phyloP scores from a whole-genome alignment of 2,113 vertebrate genomes.

The Orthonyx spaldingii region DNA sequence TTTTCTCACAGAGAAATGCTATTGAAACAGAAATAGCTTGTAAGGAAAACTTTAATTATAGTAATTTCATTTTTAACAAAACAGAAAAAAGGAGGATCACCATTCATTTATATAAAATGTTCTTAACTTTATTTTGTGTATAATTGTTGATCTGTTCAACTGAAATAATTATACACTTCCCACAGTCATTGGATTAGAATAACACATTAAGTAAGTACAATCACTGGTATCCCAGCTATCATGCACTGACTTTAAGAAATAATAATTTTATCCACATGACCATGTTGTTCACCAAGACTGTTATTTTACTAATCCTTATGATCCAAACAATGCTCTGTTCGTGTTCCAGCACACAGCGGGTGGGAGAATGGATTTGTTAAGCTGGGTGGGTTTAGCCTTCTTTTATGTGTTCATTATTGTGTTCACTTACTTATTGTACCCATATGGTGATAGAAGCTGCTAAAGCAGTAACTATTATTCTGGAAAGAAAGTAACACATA shows the following conservation, averaged over 20 bases:
- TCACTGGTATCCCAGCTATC: neutral
- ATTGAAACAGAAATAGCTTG: neutral
- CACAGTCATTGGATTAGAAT: neutral
- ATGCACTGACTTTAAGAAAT: constrained; percentile 16
- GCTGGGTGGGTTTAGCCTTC: constrained; percentile 52
- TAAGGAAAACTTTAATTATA: constrained; percentile 9
- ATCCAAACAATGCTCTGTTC: constrained; percentile 48
- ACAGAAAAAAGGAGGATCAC: neutral
- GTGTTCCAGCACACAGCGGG: constrained; percentile 54
- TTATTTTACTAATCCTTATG: constrained; percentile 65
- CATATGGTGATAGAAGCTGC: constrained; percentile 51
- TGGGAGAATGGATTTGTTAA: constrained; percentile 60
- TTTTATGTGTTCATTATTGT: constrained; percentile 65
- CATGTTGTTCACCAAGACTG: constrained; percentile 23
- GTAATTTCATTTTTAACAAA: neutral
- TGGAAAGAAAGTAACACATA: constrained; percentile 2
- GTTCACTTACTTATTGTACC: constrained; percentile 63
- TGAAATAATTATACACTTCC: constrained; percentile 11
- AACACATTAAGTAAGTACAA: neutral
- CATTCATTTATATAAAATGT: constrained; percentile 4
- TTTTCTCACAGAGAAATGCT: neutral
- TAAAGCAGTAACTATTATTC: constrained; percentile 37
- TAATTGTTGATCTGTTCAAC: neutral
- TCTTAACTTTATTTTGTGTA: neutral
- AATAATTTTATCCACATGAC: constrained; percentile 30